Base-by-base conservation (phyloP, 2,113 vertebrate species). In the Barnardius zonarius region DNA sequence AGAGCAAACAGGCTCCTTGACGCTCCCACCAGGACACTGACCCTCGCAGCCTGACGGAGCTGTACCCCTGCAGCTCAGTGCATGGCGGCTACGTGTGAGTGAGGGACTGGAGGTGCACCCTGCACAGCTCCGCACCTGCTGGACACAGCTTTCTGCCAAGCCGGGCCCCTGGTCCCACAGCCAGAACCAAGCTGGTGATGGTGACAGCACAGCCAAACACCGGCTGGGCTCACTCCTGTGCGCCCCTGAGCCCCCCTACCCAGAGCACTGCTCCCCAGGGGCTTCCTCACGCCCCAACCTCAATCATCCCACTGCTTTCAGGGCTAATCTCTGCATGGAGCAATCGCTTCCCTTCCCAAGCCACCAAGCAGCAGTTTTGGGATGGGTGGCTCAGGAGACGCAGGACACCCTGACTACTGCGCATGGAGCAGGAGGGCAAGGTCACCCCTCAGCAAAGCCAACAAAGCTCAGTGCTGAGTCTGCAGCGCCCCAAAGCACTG, bases 41-140 rank as follows among this genome's bases (percentile, higher is more conserved):
- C 28, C 10, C 55, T 37, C 57, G 51, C 74, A n/a, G 41, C 27
- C 75, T 7, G 57, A 37, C 1, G 3, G n/a, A 72, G 44, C 75
- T 8, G 9, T 11, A 6, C 16, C 14, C 39, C 70, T 17, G 48
- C 59, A 15, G 79, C 31, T 2, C 41, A 24, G 41, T 6, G 61
- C 12, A 7, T 7, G 17, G 46, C 17, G 33, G 23, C 17, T 10
- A 4, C 28, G 11, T 4, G 43, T 1, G 7, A 1, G 3, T 2
- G 13, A 44, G 30, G 46, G 64, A 18, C 1, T 19, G n/a, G 3
- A 27, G n/a, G 25, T 15, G 35, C 35, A 35, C 9, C n/a, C n/a
- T 30, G 5, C 23, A 3, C 43, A 70, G 70, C 55, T 31, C 77
- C 27, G 3, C 11, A 1, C 16, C 39, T 20, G 25, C 41, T 22